Base-by-base conservation (phyloP, 1,140 invertebrate species). In the Diachasma alloeum region DNA sequence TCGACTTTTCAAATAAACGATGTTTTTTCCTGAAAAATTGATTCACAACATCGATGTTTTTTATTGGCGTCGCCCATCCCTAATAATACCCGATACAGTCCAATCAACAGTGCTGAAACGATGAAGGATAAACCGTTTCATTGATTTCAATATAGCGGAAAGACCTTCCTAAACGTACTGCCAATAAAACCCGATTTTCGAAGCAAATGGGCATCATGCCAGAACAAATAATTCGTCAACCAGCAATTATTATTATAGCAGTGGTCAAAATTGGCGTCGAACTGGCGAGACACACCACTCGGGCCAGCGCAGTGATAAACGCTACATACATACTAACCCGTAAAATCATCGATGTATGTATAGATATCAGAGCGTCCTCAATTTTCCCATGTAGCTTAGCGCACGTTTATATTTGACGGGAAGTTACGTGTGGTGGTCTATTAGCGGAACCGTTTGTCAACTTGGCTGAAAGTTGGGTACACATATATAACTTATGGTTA, bases 401-500 rank as follows among this genome's bases (percentile, higher is more conserved):
- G 13, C 15, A 37, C 24, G 26, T 68, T 75, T 44, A 68, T 68
- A 68, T 68, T 36, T 37, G 66, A 46, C 67, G 13, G 74, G 44
- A 75, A 75, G 39, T 48, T 46, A 26, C 66, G 44, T 44, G 63
- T 75, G 73, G 73, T 63, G 63, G 74, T 36, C 74, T 75, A 75
- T 75, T 75, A 75, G 67, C 74, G 26, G 31, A 59, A 69, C 24
- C 66, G 67, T 69, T 69, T 75, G 67, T 70, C 42, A 75, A 75
- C 74, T 56, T 17, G 44, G 26, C 5, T 67, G 59, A 26, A 74
- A 39, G 39, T 37, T 42, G 53, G 59, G 53, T 66, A 22, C 37
- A 17, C 37, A 68, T 75, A 69, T 39, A 59, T 53, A 53, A 69
- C n/a, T 13, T n/a, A 24, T 46, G 36, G 53, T 19, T 59, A 46